These are phyloP conservation scores for Euwallacea fornicatus DNA, from an alignment of 1,140 invertebrate species.

Conservation along the genomic window DNA sequence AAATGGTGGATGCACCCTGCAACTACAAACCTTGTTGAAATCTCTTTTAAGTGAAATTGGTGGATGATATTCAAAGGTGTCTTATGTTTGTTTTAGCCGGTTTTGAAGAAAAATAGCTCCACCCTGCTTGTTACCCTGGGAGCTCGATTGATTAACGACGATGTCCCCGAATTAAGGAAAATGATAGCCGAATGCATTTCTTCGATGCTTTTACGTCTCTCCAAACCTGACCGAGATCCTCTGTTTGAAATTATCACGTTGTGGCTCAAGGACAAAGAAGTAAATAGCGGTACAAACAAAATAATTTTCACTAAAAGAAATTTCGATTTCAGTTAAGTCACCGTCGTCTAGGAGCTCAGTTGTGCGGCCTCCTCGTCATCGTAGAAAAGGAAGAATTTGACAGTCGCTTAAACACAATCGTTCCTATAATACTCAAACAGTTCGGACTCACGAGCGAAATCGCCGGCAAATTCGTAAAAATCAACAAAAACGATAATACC, in stretches of 20 bases:
- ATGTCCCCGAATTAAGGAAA: constrained; percentile 66
- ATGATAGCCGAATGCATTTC: constrained; percentile 68
- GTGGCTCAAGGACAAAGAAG: constrained; percentile 73
- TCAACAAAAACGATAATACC: constrained; percentile 46
- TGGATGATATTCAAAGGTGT: neutral
- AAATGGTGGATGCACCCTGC: no score
- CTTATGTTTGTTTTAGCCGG: constrained; percentile 8
- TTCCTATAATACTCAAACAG: constrained; percentile 57
- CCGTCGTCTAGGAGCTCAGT: constrained; percentile 61
- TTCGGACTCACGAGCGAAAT: constrained; percentile 50
- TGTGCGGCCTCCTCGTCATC: constrained; percentile 65
- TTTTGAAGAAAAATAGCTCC: constrained; percentile 62
- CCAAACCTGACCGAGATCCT: constrained; percentile 60
- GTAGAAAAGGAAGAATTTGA: constrained; percentile 57
- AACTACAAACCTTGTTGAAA: neutral
- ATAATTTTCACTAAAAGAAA: constrained; percentile 1
- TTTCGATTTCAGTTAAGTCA: constrained; percentile 50
- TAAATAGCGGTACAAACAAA: constrained; percentile 46
- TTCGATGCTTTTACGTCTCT: constrained; percentile 62
- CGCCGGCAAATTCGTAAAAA: constrained; percentile 52
- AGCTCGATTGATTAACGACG: constrained; percentile 72
- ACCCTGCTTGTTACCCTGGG: constrained; percentile 76
- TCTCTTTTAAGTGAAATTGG: neutral
- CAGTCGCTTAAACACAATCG: constrained; percentile 43
- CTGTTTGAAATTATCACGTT: constrained; percentile 66